These are phyloP conservation scores for Proteles cristata DNA, from an alignment of 2,113 vertebrate genomes.

Conservation along the genomic window DNA sequence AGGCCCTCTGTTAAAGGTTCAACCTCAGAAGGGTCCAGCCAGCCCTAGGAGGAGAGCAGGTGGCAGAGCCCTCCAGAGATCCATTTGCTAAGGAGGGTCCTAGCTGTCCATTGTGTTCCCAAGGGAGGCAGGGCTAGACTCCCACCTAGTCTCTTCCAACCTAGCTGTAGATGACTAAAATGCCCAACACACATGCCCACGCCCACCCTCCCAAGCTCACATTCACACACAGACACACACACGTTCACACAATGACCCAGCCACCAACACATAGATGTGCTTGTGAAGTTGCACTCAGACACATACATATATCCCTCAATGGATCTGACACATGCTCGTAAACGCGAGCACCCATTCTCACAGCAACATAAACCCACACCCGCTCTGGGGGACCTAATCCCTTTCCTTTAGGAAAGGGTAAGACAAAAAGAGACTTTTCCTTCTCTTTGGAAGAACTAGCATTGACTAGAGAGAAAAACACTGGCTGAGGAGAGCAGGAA, in stretches of 20 bases:
- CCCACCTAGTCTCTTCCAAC: background rate
- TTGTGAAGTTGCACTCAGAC: background rate
- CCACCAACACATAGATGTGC: background rate
- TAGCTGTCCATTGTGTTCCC: background rate
- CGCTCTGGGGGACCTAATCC: background rate
- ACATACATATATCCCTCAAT: background rate
- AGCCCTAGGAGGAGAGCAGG: background rate
- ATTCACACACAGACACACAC: background rate
- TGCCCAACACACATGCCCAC: background rate
- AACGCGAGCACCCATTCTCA: background rate
- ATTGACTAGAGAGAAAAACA: background rate
- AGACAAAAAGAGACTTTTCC: background rate
- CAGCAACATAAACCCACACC: background rate
- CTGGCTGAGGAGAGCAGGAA: background rate
- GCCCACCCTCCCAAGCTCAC: background rate
- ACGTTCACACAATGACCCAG: background rate
- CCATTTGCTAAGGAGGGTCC: background rate
- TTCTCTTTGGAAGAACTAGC: constrained; percentile 24
- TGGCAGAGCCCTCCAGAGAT: too few species aligned
- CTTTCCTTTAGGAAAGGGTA: background rate
- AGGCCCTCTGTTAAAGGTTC: background rate
- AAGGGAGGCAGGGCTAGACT: background rate
- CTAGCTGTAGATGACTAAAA: background rate
- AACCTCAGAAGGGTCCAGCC: background rate
- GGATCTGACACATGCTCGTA: background rate